A percentile compares a stretch with the other conserved stretches of the same genome.
phyloP scores from a whole-genome alignment of 2,113 vertebrate genomes.

The Recurvirostra avosetta region DNA sequence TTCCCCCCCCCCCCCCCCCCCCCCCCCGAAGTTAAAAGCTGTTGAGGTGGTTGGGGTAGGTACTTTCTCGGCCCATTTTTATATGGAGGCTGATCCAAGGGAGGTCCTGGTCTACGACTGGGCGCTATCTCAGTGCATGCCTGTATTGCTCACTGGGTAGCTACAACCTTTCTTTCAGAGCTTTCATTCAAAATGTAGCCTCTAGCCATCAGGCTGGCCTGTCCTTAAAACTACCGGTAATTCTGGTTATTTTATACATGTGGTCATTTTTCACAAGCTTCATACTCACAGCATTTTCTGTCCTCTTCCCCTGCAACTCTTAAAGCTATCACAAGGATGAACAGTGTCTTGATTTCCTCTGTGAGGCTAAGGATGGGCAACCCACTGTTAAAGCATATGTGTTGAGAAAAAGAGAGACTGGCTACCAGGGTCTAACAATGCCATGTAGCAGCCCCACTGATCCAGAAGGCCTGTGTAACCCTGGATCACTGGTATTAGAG shows the following conservation, averaged over 20 bases:
- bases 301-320: background rate
- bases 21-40: background rate
- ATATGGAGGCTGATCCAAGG: background rate
- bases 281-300: background rate
- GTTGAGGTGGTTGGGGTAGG: background rate
- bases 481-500: background rate
- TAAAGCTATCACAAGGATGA: background rate
- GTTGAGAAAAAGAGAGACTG: background rate
- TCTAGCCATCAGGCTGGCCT: background rate
- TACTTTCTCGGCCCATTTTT: background rate
- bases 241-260: background rate
- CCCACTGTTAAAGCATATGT: background rate
- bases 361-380: background rate
- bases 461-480: background rate
- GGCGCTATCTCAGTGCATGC: background rate
- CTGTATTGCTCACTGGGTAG: background rate
- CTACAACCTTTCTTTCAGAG: background rate
- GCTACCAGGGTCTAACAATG: background rate
- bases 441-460: background rate
- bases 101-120: background rate
- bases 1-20: rapidly evolving
- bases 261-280: background rate
- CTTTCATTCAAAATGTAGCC: background rate
- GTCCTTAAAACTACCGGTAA: background rate
- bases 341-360: background rate